A percentile compares a stretch with the other conserved stretches of the same genome.
Conservation (phyloP, 2,888 invertebrate genomes). For the Apamea epomidion region DNA sequence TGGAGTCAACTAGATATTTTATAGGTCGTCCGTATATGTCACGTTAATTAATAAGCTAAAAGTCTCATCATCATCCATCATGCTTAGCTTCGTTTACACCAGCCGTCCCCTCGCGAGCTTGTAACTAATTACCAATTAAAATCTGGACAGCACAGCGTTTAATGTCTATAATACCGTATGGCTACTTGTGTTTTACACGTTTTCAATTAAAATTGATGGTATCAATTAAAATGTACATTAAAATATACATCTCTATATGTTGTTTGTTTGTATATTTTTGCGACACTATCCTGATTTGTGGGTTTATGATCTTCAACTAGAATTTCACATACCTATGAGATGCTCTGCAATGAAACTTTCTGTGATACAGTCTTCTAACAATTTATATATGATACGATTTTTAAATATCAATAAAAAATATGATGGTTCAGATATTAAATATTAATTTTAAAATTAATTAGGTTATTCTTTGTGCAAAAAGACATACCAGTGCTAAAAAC, state of each 20-base stretch:
- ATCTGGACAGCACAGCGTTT: slow-evolving; percentile 21
- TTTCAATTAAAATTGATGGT: slow-evolving; percentile 25
- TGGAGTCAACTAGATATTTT: slow-evolving; percentile 30
- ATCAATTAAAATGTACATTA: slow-evolving; percentile 2
- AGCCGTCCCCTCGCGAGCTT: slow-evolving; percentile 2
- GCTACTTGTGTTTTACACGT: not conserved
- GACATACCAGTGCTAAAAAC: not conserved
- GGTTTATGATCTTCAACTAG: not conserved
- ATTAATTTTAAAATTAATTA: not conserved
- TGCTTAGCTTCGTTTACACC: slow-evolving; percentile 29
- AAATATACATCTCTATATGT: not conserved
- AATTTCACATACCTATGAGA: not conserved
- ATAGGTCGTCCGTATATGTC: slow-evolving; percentile 43
- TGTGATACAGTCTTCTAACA: not conserved
- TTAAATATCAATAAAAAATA: not conserved
- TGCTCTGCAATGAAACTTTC: not conserved
- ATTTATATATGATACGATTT: not conserved
- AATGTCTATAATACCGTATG: not conserved
- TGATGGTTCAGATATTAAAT: not conserved
- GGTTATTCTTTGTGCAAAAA: not conserved
- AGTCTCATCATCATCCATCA: slow-evolving; percentile 49
- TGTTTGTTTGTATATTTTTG: not conserved
- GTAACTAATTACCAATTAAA: slow-evolving; percentile 46
- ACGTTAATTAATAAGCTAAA: slow-evolving; percentile 46
- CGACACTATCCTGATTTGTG: too few species aligned